These are phyloP conservation scores for Cephalopholis sonnerati DNA, from an alignment of 2,113 vertebrate genomes.

Conservation along the genomic window DNA sequence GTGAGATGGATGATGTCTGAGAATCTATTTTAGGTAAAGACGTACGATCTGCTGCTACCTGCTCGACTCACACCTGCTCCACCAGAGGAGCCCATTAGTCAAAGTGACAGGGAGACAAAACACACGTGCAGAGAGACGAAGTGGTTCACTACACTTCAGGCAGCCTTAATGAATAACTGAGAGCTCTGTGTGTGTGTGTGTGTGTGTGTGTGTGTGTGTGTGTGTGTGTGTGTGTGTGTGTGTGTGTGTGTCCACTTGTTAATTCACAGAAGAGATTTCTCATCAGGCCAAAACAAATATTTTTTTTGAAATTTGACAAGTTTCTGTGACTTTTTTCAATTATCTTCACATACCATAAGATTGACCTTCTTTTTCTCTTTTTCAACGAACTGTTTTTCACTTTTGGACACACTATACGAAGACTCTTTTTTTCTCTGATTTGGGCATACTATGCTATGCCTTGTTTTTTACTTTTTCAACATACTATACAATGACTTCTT, in stretches of 20 bases:
- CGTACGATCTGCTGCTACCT: constrained; percentile 14
- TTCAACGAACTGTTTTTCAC: too few relatives aligned
- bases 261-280: too few relatives aligned
- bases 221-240: not conserved
- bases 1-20: constrained; percentile 47
- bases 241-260: not conserved
- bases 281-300: too few relatives aligned
- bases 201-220: not conserved
- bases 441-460: too few relatives aligned
- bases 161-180: not conserved
- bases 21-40: constrained; percentile 37
- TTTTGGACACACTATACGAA: too few relatives aligned
- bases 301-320: too few relatives aligned
- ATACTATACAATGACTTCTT: too few relatives aligned
- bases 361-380: too few relatives aligned
- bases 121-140: not conserved
- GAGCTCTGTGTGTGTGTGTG: not conserved
- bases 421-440: too few relatives aligned
- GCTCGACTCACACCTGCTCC: constrained; percentile 60
- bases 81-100: constrained; percentile 47
- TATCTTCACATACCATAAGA: too few relatives aligned
- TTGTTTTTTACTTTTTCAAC: too few relatives aligned
- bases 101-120: constrained; percentile 48
- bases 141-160: not conserved
- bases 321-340: too few relatives aligned